These are phyloP conservation scores for Drosophila helvetica DNA, from an alignment of 2,888 invertebrate genomes.

Conservation along the genomic window DNA sequence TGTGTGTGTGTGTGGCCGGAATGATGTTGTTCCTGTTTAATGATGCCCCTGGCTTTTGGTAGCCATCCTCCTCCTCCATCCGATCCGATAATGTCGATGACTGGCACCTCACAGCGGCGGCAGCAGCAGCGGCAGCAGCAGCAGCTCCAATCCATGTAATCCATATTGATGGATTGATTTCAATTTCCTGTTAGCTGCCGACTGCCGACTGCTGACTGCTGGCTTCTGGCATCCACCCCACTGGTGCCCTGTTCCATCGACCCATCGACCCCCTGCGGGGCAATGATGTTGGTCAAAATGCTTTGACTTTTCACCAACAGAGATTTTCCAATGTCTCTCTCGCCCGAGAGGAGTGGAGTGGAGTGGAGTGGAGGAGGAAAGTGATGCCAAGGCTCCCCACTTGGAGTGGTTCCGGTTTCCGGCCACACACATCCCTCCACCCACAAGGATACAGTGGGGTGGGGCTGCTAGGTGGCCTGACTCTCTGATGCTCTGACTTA, in stretches of 20 bases:
- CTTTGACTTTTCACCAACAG: not conserved
- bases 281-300: not conserved
- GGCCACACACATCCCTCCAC: slow-evolving; percentile 36
- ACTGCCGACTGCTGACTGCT: slow-evolving; percentile 11
- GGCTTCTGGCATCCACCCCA: slow-evolving; percentile 1
- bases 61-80: not conserved
- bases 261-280: not conserved
- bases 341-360: too few relatives aligned
- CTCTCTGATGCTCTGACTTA: slow-evolving; percentile 68
- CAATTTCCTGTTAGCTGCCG: slow-evolving; percentile 81
- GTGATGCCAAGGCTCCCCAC: slow-evolving; percentile 20
- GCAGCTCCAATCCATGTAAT: slow-evolving; percentile 67
- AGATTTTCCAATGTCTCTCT: slow-evolving; percentile 48
- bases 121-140: slow-evolving; percentile 17
- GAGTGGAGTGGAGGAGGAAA: slow-evolving; percentile 66
- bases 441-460: not conserved
- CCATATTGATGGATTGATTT: slow-evolving; percentile 84
- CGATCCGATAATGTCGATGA: slow-evolving; percentile 53
- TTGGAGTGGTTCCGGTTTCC: slow-evolving; percentile 78
- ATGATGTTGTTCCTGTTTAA: slow-evolving; percentile 35
- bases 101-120: slow-evolving; percentile 61
- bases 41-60: slow-evolving; percentile 34
- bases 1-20: slow-evolving; percentile 3
- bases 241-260: not conserved
- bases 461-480: slow-evolving; percentile 49